Evolutionary conservation across 2,888 invertebrate genomes (phyloP).

Genomic region (Geotrupes spiniger): DNA sequence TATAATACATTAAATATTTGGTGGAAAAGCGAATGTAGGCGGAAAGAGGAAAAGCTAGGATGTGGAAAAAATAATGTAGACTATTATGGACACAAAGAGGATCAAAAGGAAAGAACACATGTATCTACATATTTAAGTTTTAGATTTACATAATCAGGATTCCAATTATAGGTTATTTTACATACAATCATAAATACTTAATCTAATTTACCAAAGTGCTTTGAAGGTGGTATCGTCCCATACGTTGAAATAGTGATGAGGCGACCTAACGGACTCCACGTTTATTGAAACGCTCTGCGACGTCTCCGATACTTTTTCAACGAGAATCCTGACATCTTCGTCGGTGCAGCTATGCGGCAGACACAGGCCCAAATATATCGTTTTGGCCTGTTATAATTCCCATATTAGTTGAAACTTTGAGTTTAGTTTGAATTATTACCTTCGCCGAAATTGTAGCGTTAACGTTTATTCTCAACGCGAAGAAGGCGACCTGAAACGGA

Average conservation of each 20-base stretch:
- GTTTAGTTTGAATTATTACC: constrained; percentile 49
- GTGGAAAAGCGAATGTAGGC: too few species aligned
- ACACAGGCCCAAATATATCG: constrained; percentile 73
- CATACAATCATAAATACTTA: too few species aligned
- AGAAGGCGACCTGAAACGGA: constrained; percentile 68
- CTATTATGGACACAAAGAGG: too few species aligned
- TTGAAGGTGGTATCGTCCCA: constrained; percentile 70
- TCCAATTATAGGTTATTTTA: too few species aligned
- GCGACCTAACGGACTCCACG: constrained; percentile 66
- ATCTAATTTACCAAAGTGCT: constrained; percentile 63
- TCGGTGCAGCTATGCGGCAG: constrained; percentile 68
- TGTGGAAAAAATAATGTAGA: too few species aligned
- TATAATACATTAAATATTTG: not conserved
- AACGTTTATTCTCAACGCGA: constrained; percentile 60
- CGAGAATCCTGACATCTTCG: constrained; percentile 59
- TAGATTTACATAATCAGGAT: too few species aligned
- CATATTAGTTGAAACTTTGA: not conserved
- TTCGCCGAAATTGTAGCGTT: constrained; percentile 54
- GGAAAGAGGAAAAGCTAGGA: too few species aligned
- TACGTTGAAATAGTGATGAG: constrained; percentile 63
- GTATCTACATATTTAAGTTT: too few species aligned
- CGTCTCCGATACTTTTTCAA: constrained; percentile 55
- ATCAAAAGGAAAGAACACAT: too few species aligned
- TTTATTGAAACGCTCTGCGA: constrained; percentile 53
- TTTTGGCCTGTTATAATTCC: constrained; percentile 59